These are phyloP conservation scores for Caenorhabditis sp. DNA, from an alignment of 2,888 invertebrate genomes.

Conservation along the genomic window DNA sequence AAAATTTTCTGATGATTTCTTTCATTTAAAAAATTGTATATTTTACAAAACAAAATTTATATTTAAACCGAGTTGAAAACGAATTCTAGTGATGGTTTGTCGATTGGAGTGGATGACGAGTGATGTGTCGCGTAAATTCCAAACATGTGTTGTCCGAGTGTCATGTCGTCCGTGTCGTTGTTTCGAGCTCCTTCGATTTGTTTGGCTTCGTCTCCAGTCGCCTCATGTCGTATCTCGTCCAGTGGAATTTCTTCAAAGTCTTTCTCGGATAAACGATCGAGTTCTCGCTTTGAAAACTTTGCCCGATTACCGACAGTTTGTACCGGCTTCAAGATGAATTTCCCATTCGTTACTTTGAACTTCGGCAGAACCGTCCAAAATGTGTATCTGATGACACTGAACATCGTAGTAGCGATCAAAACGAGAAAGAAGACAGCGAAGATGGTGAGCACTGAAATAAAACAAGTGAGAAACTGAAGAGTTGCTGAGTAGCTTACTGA, in stretches of 20 bases:
- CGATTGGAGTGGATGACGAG: constrained; percentile 57
- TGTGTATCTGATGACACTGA: constrained; percentile 40
- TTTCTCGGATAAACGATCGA: background rate
- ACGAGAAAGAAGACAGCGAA: constrained; percentile 40
- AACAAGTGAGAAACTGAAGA: background rate
- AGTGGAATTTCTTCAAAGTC: constrained; percentile 51
- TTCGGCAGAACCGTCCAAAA: constrained; percentile 14
- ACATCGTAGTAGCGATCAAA: constrained; percentile 28
- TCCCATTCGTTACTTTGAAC: constrained; percentile 29
- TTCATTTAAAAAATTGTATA: constrained; percentile 1
- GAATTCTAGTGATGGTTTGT: constrained; percentile 39
- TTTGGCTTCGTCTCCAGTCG: background rate
- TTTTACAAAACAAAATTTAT: constrained; percentile 16
- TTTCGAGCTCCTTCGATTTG: constrained; percentile 31
- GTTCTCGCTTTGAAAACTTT: background rate
- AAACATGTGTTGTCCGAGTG: constrained; percentile 60
- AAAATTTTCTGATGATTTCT: background rate
- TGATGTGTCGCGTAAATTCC: constrained; percentile 56
- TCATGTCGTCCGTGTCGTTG: constrained; percentile 39
- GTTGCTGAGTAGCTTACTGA: constrained; percentile 7
- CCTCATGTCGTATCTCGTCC: constrained; percentile 6
- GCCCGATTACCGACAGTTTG: background rate
- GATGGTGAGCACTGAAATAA: constrained; percentile 33
- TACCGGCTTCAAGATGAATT: constrained; percentile 33
- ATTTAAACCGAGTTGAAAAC: constrained; percentile 43